Percentiles rank a stretch among this genome's conserved stretches.
These are phyloP conservation scores for Melospiza melodia DNA, from an alignment of 2,113 vertebrate genomes.

Conservation along the genomic window DNA sequence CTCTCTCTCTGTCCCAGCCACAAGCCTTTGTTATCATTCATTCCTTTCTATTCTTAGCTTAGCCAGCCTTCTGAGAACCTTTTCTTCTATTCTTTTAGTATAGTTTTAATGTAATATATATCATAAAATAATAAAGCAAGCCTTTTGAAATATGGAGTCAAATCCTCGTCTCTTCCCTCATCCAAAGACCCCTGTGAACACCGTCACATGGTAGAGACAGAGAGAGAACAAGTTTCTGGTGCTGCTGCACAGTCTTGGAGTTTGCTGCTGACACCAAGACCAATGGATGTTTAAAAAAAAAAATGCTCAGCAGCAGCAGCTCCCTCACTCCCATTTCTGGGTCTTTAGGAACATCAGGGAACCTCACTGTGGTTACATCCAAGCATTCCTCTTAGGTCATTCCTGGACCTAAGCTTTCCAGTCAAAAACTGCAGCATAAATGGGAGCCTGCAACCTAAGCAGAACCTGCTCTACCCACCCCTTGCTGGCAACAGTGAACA, in stretches of 20 bases:
- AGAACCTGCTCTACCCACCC: neutral
- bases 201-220: neutral
- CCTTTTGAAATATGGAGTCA: no score
- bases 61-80: no score
- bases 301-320: neutral
- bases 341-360: neutral
- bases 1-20: no score
- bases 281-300: neutral
- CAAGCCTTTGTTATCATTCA: no score
- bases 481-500: neutral
- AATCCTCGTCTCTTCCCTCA: no score
- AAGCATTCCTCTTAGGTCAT: neutral
- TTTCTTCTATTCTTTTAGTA: no score
- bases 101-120: no score
- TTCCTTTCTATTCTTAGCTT: no score
- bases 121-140: no score
- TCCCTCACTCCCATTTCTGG: neutral
- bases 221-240: neutral
- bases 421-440: neutral
- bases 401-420: neutral
- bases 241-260: neutral
- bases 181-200: no score
- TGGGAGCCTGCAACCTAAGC: accelerated
- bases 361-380: neutral
- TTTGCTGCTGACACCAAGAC: neutral